These are phyloP conservation scores for Notolabrus celidotus DNA, from an alignment of 2,797 vertebrate genomes.

Conservation along the genomic window DNA sequence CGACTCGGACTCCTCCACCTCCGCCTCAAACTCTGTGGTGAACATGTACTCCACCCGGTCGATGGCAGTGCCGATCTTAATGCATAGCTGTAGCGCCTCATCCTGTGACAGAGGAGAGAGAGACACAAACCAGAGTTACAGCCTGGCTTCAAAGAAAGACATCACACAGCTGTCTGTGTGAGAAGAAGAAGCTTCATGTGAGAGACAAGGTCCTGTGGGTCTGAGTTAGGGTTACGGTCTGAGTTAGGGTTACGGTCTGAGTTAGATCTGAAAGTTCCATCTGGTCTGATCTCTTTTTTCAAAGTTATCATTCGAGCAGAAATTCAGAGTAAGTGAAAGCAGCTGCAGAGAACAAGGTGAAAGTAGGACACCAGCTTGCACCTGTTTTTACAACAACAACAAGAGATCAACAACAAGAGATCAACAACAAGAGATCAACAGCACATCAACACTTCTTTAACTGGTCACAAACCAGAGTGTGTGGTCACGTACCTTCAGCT, in stretches of 20 bases:
- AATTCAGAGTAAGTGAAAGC: conserved; percentile 7
- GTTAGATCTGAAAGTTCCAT: conserved; percentile 26
- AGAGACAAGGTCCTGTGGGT: neutral
- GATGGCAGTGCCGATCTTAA: conserved; percentile 93
- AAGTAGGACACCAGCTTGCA: conserved; percentile 43
- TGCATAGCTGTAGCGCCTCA: conserved; percentile 95
- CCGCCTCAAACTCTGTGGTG: conserved; percentile 93
- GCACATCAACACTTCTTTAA: conserved; percentile 10
- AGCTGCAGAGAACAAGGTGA: conserved; percentile 24
- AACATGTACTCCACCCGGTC: conserved; percentile 97
- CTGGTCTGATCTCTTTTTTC: neutral
- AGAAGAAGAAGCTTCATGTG: neutral
- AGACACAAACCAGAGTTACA: neutral
- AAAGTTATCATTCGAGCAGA: conserved; percentile 2
- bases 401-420: too few relatives aligned
- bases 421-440: too few relatives aligned
- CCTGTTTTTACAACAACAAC: conserved; percentile 14
- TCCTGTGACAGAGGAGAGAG: conserved; percentile 79
- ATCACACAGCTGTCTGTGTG: neutral
- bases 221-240: too few relatives aligned
- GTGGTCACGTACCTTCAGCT: conserved; percentile 90
- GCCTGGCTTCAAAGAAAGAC: neutral
- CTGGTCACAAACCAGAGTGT: neutral
- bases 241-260: too few relatives aligned
- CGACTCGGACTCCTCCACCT: conserved; percentile 95